Percentiles rank a stretch among this genome's conserved stretches.
Evolutionary conservation across 2,113 vertebrate genomes (phyloP).

Genomic region (Euleptes europaea): DNA sequence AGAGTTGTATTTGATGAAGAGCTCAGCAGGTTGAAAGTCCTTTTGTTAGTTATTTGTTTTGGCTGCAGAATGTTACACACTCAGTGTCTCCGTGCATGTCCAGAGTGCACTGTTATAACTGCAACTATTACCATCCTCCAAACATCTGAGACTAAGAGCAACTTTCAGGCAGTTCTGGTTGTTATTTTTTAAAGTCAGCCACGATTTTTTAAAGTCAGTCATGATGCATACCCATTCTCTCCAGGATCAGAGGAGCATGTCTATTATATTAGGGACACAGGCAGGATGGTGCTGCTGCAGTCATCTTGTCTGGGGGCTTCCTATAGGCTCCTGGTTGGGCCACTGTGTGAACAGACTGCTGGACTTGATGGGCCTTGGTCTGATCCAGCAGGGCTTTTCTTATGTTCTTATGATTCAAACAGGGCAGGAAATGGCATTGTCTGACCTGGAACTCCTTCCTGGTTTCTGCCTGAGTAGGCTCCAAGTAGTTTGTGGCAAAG

Average conservation of each 20-base stretch:
- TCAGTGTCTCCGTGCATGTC: not conserved
- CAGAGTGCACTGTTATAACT: not conserved
- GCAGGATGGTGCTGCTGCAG: no score
- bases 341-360: no score
- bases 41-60: not conserved
- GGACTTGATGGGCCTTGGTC: no score
- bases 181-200: no score
- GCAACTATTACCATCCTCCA: not conserved
- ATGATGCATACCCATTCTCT: no score
- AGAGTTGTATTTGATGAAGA: not conserved
- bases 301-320: no score
- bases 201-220: no score
- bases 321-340: no score
- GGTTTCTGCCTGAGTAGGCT: not conserved
- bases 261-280: no score
- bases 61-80: not conserved
- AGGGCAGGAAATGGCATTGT: not conserved
- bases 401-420: no score
- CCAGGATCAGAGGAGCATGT: no score
- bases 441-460: not conserved
- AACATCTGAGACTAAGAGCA: not conserved
- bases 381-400: no score
- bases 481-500: not conserved
- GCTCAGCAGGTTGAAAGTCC: not conserved
- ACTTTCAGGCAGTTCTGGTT: not conserved